Base-by-base conservation (phyloP, 2,797 vertebrate genomes). In the Saxicola maurus region DNA sequence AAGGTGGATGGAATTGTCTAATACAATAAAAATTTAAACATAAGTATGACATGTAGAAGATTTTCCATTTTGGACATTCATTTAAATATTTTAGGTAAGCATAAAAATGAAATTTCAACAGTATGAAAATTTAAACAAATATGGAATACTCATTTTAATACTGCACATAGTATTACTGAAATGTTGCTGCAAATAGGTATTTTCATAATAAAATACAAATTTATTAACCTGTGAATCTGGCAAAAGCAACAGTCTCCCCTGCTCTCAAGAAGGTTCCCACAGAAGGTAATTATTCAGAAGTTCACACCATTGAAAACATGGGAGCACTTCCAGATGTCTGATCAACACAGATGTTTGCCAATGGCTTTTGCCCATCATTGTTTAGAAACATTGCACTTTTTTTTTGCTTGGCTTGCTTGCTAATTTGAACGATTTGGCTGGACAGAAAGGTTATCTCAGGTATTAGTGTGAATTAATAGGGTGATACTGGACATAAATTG, bases 381-480 rank as follows among this genome's bases (percentile, higher is more conserved):
- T 74, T 71, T n/a, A 19, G 59, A 84, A 59, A 37, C 4, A 30
- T n/a, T 74, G 25, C 43, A 49, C 46, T 82, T 93, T 85, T 88
- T 78, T 82, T 79, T 82, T 20, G 2, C 67, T 93, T 86, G 55
- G 66, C 51, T 85, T 46, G 13, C 65, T 90, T 87, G 86, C n/a
- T 96, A 86, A 94, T 94, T 92, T 92, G 90, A 83, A 89, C 90
- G 87, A 81, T 91, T 83, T 10, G 7, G 38, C 84, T 60, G 37
- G 40, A 77, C 68, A 86, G 77, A 86, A 60, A 84, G 77, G 81
- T 79, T 65, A 69, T 38, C 59, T 81, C 71, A 62, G 64, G 74
- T 59, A 52, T 81, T 82, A 72, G 60, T 35, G 76, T 90, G 73
- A 87, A 69, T 53, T 62, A 77, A 68, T 35, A 52, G 52, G 20